Base-by-base conservation (phyloP, 2,797 vertebrate species). In the Hoplostethus mediterraneus region DNA sequence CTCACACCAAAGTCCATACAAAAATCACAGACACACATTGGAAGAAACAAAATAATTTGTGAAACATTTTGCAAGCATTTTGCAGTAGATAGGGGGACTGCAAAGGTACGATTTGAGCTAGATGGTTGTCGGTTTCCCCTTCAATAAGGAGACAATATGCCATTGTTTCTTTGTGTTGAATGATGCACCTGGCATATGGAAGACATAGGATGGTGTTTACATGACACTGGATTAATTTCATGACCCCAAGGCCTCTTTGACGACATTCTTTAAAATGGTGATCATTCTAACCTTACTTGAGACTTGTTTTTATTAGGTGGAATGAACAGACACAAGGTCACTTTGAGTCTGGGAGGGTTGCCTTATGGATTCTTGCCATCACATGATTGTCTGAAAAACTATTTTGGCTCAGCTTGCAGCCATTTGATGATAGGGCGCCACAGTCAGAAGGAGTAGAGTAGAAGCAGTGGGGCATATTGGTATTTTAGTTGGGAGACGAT, bases 21-120 rank as follows among this genome's bases (percentile, higher is more conserved):
- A 73, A 82, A 83, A 69, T 67, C 70, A 86, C 74, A 80, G 55
- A 85, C 72, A 85, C 81, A 90, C 85, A 79, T 63, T 60, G 75
- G 76, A 79, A 75, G 59, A 65, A 87, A 91, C 49, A 77, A 90
- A 92, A 88, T 25, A 87, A 85, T 64, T 78, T 36, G 59, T 77
- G 72, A 65, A 89, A 94, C 94, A 95, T 95, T 95, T 95, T 95
- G 94, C 94, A 95, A 95, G 94, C 90, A 94, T 94, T 94, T 93
- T 86, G 82, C 87, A 91, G 90, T 80, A 75, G 61, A 62, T 70
- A 79, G 66, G 82, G 52, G 61, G 80, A 91, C 87, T 89, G 88
- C 86, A 92, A 87, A 92, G 88, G 89, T 90, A 67, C 12, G 80
- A 80, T 66, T 87, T 83, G 79, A 88, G 82, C 80, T 84, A 81